phyloP scores from a whole-genome alignment of 2,113 vertebrate genomes.

The Euleptes europaea region DNA sequence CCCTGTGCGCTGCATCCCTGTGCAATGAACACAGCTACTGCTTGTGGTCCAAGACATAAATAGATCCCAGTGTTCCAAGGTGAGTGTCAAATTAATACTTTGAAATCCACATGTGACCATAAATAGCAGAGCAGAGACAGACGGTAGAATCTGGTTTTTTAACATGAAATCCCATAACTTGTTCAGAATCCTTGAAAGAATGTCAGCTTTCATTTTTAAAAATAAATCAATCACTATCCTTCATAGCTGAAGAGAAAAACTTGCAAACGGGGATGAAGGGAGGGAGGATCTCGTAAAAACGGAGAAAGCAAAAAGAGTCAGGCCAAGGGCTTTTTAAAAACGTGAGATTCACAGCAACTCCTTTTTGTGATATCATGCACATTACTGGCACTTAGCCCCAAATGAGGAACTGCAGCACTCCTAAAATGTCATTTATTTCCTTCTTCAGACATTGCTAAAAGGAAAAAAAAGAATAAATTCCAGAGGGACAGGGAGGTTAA shows the following conservation, averaged over 20 bases:
- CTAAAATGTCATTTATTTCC: not conserved
- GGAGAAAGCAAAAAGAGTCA: constrained; percentile 3
- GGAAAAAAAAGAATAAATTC: not conserved
- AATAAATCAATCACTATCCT: constrained; percentile 30
- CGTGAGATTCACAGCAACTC: not conserved
- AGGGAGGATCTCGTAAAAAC: not conserved
- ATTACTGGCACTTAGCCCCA: not conserved
- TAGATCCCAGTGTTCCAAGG: constrained; percentile 34
- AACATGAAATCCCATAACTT: constrained; percentile 34
- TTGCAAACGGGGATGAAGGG: constrained; percentile 3
- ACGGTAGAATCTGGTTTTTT: constrained; percentile 36
- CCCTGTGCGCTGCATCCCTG: constrained; percentile 21
- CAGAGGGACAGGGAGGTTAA: not conserved
- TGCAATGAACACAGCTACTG: constrained; percentile 22
- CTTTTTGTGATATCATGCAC: not conserved
- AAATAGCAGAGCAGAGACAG: constrained; percentile 34
- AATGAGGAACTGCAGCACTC: not conserved
- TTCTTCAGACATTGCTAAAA: not conserved
- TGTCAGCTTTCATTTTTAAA: constrained; percentile 44
- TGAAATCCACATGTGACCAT: constrained; percentile 33
- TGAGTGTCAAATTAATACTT: constrained; percentile 38
- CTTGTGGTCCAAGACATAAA: constrained; percentile 38
- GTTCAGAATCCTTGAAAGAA: constrained; percentile 30
- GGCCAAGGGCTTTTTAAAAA: not conserved
- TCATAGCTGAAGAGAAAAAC: not conserved